These are phyloP conservation scores for Hybos culiciformis DNA, from an alignment of 2,888 invertebrate genomes.

Conservation along the genomic window DNA sequence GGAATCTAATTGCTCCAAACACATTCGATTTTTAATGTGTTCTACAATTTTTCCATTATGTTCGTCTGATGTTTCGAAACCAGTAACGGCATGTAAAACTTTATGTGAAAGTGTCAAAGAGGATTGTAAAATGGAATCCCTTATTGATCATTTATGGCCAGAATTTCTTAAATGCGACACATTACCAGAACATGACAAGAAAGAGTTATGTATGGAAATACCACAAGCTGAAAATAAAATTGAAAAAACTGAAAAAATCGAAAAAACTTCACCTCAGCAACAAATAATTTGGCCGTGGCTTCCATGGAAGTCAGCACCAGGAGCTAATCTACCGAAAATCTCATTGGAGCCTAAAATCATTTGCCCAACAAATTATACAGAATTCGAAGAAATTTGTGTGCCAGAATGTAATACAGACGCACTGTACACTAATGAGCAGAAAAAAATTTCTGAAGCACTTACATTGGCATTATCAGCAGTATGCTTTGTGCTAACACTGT, in stretches of 20 bases:
- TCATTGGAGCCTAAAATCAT: slow-evolving; percentile 23
- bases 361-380: slow-evolving; percentile 47
- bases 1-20: slow-evolving; percentile 64
- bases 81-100: slow-evolving; percentile 73
- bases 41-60: slow-evolving; percentile 85
- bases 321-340: slow-evolving; percentile 5
- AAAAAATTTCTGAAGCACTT: slow-evolving; percentile 56
- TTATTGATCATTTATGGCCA: slow-evolving; percentile 57
- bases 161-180: slow-evolving; percentile 61
- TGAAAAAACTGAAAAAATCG: slow-evolving; percentile 6
- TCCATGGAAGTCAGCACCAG: slow-evolving; percentile 19
- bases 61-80: slow-evolving; percentile 70
- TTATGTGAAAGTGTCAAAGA: slow-evolving; percentile 65
- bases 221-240: slow-evolving; percentile 21
- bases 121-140: slow-evolving; percentile 49
- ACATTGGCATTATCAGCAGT: slow-evolving; percentile 64
- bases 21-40: slow-evolving; percentile 76
- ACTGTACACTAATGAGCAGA: slow-evolving; percentile 50
- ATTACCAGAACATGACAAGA: slow-evolving; percentile 58
- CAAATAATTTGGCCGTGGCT: slow-evolving; percentile 30
- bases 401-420: slow-evolving; percentile 54
- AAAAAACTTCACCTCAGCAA: slow-evolving; percentile 15
- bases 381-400: slow-evolving; percentile 42
- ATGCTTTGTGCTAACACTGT: slow-evolving; percentile 66
- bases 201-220: slow-evolving; percentile 65